Conservation (phyloP, 2,113 vertebrate genomes). For the Leucoraja erinaceus region DNA sequence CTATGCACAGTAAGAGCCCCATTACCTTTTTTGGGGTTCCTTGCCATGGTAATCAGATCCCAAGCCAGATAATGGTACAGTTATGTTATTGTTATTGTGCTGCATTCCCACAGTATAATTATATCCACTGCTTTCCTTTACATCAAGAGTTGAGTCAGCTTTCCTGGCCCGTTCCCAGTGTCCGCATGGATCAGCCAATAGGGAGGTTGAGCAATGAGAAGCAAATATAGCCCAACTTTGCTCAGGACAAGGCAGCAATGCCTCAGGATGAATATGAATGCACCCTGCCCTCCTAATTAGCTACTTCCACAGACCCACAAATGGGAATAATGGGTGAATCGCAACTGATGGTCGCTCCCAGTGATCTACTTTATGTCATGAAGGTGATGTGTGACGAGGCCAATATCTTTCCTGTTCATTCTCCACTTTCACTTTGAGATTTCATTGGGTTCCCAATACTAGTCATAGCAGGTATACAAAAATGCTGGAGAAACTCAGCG, state of each 20-base stretch:
- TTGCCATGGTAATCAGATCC: neutral
- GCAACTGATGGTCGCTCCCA: neutral
- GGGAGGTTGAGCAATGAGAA: neutral
- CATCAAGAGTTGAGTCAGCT: slow-evolving; percentile 25
- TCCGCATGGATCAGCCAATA: neutral
- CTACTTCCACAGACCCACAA: neutral
- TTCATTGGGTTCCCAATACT: neutral
- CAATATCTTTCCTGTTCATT: neutral
- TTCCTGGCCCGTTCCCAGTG: slow-evolving; percentile 7
- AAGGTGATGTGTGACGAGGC: neutral
- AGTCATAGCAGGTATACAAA: no score
- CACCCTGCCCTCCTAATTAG: neutral
- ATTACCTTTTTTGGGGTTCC: slow-evolving; percentile 36
- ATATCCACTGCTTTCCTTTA: slow-evolving; percentile 36
- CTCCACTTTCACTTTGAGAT: neutral
- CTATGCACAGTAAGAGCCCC: neutral
- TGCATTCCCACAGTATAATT: slow-evolving; percentile 37
- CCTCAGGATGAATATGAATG: neutral
- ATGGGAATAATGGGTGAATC: neutral
- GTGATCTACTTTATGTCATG: neutral
- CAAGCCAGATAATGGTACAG: slow-evolving; percentile 6
- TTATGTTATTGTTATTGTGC: slow-evolving; percentile 19
- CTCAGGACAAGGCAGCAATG: neutral
- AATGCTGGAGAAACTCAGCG: no score
- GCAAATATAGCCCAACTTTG: slow-evolving; percentile 11